Base-by-base conservation (phyloP, 1,140 invertebrate genomes). In the Bombus polaris region DNA sequence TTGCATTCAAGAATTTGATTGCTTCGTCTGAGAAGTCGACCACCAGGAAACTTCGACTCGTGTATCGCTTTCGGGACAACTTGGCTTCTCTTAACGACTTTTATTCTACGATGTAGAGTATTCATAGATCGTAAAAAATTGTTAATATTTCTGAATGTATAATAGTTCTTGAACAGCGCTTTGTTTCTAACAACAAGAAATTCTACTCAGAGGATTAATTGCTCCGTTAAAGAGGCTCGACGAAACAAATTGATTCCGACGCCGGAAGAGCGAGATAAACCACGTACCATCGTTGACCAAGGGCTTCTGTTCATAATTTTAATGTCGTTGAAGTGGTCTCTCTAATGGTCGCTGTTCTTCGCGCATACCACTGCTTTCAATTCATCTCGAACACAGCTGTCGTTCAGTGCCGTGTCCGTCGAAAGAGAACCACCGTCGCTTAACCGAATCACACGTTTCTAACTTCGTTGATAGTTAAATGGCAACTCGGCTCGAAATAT, bases 371-470 rank as follows among this genome's bases (percentile, higher is more conserved):
- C 77, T 47, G 62, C 59, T 85, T 62, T 70, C 74, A 77, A 88
- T 88, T 89, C 82, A 88, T 78, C 73, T 76, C 44, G 44, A 42
- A 72, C 80, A 78, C 88, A 88, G 86, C 83, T 80, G 85, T 53
- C 65, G 80, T 62, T 44, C 84, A 87, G 81, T 59, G 53, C 59
- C 68, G 85, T 72, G 62, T n/a, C 39, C 62, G 15, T 12, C 77
- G 13, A 37, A 35, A 74, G 66, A 53, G 57, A 53, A 37, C 35
- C 57, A 28, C 25, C 2, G 25, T 22, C 13, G 10, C 25, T 15
- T 2, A 28, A 37, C 8, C 32, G 39, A 37, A 53, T 75, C 32
- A 13, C 32, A 35, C 10, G 28, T 59, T 76, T 28, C 32, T 22
- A 37, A 57, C 10, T 37, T 75, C 47, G 28, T 37, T 37, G n/a